Base-by-base conservation (phyloP, 1,140 invertebrate genomes). In the Latrodectus geometricus region DNA sequence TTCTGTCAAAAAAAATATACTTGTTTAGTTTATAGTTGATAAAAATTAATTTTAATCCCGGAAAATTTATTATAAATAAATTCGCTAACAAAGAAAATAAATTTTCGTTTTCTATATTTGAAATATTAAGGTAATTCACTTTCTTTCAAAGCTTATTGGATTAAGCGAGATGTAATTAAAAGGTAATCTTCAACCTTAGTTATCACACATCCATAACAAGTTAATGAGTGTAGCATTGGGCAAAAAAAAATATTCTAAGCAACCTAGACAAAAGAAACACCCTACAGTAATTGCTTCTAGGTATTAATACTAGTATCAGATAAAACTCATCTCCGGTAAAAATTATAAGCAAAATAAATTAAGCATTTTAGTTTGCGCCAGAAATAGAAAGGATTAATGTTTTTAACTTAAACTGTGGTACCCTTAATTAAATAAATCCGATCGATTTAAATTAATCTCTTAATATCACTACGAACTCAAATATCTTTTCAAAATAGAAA, bases 401-500 rank as follows among this genome's bases (percentile, higher is more conserved):
- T 84, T 84, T 76, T 75, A 74, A 74, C 48, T 61, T 73, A 50
- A 83, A 83, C 72, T 56, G 61, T 20, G 14, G 48, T 84, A 68
- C 68, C 72, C 56, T 69, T 84, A 84, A 84, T 84, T 84, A 84
- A 84, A 83, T 83, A 83, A 83, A 83, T 83, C 81, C 81, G 81
- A 35, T 83, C 81, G 72, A 83, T 83, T 83, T 66, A 75, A 83
- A 83, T 83, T 84, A 84, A 84, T 84, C 82, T 75, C 70, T 20
- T 84, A 69, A 84, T 76, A 76, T 66, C 49, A 66, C 56, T 66
- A 82, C 15, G 21, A 82, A 14, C 8, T 20, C 17, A 49, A 49
- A 23, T 5, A n/a, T 82, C 14, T 8, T 14, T 7, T 4, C n/a
- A 54, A 83, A 83, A 75, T 20, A 9, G 17, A 84, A 75, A 75